These are phyloP conservation scores for Merops nubicus DNA, from an alignment of 2,113 vertebrate genomes.

Conservation along the genomic window DNA sequence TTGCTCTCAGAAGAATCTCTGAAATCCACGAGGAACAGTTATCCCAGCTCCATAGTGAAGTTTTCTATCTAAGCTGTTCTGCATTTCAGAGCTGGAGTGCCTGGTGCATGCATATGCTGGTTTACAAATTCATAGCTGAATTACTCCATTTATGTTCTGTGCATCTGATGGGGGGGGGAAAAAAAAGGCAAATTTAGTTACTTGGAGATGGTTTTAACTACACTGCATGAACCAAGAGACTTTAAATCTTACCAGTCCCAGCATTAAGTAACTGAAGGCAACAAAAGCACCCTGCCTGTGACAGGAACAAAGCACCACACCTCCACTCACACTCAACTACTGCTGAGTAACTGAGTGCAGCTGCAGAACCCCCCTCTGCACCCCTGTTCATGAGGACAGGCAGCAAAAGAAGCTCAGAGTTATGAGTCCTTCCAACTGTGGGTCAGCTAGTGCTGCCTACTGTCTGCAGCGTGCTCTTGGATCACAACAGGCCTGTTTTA, in stretches of 20 bases:
- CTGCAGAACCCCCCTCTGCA: not conserved
- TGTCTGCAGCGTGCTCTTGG: fast-evolving
- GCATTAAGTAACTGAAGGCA: not conserved
- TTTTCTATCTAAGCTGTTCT: not conserved
- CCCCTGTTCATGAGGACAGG: not conserved
- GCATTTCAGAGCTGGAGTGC: not conserved
- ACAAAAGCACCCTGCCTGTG: not conserved
- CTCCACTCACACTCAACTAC: not conserved
- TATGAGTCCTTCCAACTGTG: fast-evolving
- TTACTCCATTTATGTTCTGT: not conserved
- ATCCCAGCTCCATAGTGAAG: not conserved
- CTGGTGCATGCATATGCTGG: not conserved
- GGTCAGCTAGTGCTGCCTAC: not conserved
- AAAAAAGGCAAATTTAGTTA: not conserved
- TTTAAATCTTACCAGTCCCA: not conserved
- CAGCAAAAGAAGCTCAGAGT: no score
- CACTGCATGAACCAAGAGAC: not conserved
- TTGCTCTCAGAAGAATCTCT: not conserved
- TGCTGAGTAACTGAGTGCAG: fast-evolving
- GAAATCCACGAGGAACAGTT: not conserved
- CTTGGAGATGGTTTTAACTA: not conserved
- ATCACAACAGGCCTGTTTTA: not conserved
- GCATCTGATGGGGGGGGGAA: not conserved
- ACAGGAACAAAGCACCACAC: not conserved
- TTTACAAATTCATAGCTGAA: not conserved